Conservation (phyloP, 2,113 vertebrate species). For the Geococcyx californianus region DNA sequence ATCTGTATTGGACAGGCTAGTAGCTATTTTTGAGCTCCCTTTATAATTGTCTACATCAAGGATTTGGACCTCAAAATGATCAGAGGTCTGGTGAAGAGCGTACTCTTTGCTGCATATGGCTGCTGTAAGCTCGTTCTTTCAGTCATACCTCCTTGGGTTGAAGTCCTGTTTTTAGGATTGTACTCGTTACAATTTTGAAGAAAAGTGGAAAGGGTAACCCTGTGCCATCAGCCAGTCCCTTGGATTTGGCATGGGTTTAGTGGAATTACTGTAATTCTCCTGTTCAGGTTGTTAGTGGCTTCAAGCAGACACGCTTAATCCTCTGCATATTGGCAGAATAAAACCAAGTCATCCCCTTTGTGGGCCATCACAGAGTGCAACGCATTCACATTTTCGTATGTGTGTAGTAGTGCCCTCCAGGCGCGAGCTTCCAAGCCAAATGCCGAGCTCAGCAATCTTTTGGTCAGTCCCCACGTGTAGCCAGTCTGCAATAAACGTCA, state of each 20-base stretch:
- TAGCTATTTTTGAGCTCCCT: not conserved
- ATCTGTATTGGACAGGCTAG: not conserved
- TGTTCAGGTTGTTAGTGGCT: constrained; percentile 38
- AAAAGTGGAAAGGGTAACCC: not conserved
- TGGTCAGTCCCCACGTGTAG: not conserved
- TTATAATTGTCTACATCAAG: not conserved
- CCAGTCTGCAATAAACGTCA: not conserved
- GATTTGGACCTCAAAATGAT: not conserved
- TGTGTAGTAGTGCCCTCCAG: not conserved
- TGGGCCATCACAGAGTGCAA: not conserved
- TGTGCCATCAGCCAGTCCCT: not conserved
- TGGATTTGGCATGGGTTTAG: constrained; percentile 28
- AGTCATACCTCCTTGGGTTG: not conserved
- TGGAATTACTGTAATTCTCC: constrained; percentile 50
- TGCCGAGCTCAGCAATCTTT: not conserved
- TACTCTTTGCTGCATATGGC: not conserved
- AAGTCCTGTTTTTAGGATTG: not conserved
- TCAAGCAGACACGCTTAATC: constrained; percentile 49
- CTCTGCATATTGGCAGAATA: constrained; percentile 50
- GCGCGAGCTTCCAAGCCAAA: not conserved
- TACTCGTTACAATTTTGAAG: not conserved
- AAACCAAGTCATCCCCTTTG: constrained; percentile 34
- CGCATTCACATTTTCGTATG: not conserved
- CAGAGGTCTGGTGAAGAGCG: not conserved
- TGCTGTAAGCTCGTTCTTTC: not conserved